Base-by-base conservation (phyloP, 2,113 vertebrate genomes). In the Danionella cerebrum region DNA sequence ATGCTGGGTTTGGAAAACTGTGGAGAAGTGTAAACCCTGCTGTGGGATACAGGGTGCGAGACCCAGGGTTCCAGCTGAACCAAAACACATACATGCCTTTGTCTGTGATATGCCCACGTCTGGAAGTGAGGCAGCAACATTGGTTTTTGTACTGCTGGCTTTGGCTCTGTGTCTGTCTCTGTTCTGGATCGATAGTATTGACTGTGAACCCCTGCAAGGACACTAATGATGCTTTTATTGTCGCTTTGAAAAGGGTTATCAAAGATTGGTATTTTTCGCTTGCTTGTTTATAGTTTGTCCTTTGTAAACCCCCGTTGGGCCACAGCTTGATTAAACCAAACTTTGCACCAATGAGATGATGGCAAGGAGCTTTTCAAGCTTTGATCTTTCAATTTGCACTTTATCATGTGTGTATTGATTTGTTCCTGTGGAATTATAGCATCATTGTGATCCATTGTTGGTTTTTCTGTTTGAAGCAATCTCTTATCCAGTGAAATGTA, bases 1-100 rank as follows among this genome's bases (percentile, higher is more conserved):
- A 13, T 54, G 64, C 21, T 66, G 64, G 31, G 64, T 54, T 24
- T 12, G 64, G 36, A 50, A 31, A 54, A 53, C 50, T 54, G 64
- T 54, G 50, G 24, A 8, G 24, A 29, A 12, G 55, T 59, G 55
- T 59, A 59, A 7, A 22, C 22, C 19, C 36, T 36, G 70, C 31
- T 48, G 22, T 19, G 52, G 55, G 51, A 65, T 51, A 67, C 63
- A 59, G 38, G 11, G 47, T 59, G 13, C 33, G 48, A 57, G 45
- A 53, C 45, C 25, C 64, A 52, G 67, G 51, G 64, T 24, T 53
- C 35, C 31, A 16, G 31, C 45, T 39, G 18, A 19, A 51, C 59
- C 44, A 57, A 59, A 55, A 51, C 18, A 33, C 31, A 60, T 69
- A 50, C 31, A 22, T 11, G 31, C 24, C 48, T 63, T 8, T 29